Evolutionary conservation across 2,113 vertebrate genomes (phyloP).

Genomic region (Elaphurus davidianus): DNA sequence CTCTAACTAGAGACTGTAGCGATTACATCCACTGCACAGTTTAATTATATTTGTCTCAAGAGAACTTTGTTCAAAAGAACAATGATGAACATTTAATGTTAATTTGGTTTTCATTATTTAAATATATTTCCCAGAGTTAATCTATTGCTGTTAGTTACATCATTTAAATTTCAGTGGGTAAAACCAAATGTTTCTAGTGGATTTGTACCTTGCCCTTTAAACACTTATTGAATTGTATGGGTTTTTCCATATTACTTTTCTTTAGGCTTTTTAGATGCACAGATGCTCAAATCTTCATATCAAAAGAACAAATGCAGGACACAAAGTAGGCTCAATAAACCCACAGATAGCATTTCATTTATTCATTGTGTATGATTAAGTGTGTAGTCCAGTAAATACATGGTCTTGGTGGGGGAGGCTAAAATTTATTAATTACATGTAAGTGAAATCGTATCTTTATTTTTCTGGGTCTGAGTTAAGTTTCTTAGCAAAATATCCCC

Average conservation of each 20-base stretch:
- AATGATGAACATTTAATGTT: neutral
- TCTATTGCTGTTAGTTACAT: neutral
- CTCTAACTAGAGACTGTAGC: neutral
- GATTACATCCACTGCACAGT: neutral
- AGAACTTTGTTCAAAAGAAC: neutral
- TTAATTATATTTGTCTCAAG: constrained; percentile 42
- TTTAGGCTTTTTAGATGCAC: neutral
- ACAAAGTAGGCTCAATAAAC: too few relatives aligned
- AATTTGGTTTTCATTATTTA: neutral
- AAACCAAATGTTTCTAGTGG: neutral
- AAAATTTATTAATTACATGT: neutral
- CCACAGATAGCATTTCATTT: neutral
- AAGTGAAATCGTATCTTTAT: neutral
- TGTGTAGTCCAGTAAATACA: neutral
- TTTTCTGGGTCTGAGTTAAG: neutral
- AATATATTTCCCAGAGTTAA: neutral
- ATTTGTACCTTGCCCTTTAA: neutral
- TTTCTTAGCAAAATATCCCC: neutral
- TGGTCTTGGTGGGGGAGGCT: neutral
- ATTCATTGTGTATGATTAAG: neutral
- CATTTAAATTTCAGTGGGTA: neutral
- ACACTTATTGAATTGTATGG: neutral
- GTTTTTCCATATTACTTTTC: neutral
- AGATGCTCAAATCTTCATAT: neutral
- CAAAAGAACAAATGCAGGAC: neutral